These are phyloP conservation scores for Siniperca undulata DNA, from an alignment of 2,797 vertebrate species.

Conservation along the genomic window DNA sequence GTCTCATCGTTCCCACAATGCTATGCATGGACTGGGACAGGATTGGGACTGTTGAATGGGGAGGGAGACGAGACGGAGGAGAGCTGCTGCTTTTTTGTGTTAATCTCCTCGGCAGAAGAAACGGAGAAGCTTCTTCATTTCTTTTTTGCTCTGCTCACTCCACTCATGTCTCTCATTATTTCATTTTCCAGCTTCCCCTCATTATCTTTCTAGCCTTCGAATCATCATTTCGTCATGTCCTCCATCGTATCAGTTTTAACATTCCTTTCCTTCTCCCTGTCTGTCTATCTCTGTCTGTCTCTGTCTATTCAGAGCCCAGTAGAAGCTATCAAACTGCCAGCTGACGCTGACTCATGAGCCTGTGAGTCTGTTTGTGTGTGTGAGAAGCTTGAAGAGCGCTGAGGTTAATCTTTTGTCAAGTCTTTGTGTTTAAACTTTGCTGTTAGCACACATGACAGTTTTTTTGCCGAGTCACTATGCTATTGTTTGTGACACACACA, in stretches of 20 bases:
- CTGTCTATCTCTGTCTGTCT: slow-evolving; percentile 41
- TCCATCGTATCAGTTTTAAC: slow-evolving; percentile 32
- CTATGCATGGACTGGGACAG: background rate
- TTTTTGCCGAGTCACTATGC: background rate
- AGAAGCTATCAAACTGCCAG: slow-evolving; percentile 47
- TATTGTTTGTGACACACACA: background rate
- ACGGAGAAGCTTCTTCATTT: slow-evolving; percentile 40
- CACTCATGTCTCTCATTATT: slow-evolving; percentile 27
- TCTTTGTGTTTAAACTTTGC: slow-evolving; percentile 51
- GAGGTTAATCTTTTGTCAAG: slow-evolving; percentile 55
- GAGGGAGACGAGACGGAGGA: background rate
- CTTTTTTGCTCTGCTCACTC: background rate
- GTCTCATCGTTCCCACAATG: slow-evolving; percentile 42
- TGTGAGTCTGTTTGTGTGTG: slow-evolving; percentile 8
- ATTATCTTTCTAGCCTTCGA: slow-evolving; percentile 37
- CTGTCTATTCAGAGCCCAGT: slow-evolving; percentile 59
- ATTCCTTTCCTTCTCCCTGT: slow-evolving; percentile 9
- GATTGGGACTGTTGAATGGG: background rate
- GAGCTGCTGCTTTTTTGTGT: slow-evolving; percentile 7
- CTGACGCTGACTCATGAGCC: slow-evolving; percentile 47
- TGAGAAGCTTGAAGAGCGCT: slow-evolving; percentile 27
- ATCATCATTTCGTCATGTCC: slow-evolving; percentile 40
- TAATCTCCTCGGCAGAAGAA: slow-evolving; percentile 42
- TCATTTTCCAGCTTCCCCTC: slow-evolving; percentile 31
- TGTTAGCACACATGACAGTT: background rate